These are phyloP conservation scores for Cecidostiba fungosa DNA, from an alignment of 2,888 invertebrate genomes.

Conservation along the genomic window DNA sequence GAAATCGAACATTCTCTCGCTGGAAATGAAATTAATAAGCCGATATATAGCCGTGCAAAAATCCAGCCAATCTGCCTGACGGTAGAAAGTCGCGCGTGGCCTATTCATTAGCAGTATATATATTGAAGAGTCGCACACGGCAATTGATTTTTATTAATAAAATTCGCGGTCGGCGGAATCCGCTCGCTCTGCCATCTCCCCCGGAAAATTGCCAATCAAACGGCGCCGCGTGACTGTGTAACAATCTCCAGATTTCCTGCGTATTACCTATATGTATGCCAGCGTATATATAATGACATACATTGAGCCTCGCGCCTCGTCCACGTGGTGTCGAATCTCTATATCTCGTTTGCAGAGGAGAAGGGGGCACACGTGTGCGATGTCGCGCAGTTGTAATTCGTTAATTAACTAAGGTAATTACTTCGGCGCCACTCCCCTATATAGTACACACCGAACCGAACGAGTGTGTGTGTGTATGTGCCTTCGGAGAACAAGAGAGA, in stretches of 20 bases:
- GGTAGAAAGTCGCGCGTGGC: too few relatives aligned
- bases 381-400: constrained; percentile 75
- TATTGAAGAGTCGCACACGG: neutral
- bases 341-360: neutral
- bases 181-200: neutral
- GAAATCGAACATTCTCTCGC: too few relatives aligned
- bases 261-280: neutral
- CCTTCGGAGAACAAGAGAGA: neutral
- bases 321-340: constrained; percentile 28
- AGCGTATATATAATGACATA: constrained; percentile 25
- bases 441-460: constrained; percentile 61
- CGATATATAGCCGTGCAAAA: too few relatives aligned
- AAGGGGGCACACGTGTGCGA: constrained; percentile 10
- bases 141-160: constrained; percentile 56
- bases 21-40: too few relatives aligned
- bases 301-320: constrained; percentile 15
- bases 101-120: too few relatives aligned
- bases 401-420: constrained; percentile 79
- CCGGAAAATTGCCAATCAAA: constrained; percentile 64
- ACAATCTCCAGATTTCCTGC: constrained; percentile 59
- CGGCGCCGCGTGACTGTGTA: constrained; percentile 37
- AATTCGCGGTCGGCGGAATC: neutral
- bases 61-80: too few relatives aligned
- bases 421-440: constrained; percentile 62
- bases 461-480: constrained; percentile 18